These are phyloP conservation scores for Sycophila sp. DNA, from an alignment of 1,140 invertebrate species.

Conservation along the genomic window DNA sequence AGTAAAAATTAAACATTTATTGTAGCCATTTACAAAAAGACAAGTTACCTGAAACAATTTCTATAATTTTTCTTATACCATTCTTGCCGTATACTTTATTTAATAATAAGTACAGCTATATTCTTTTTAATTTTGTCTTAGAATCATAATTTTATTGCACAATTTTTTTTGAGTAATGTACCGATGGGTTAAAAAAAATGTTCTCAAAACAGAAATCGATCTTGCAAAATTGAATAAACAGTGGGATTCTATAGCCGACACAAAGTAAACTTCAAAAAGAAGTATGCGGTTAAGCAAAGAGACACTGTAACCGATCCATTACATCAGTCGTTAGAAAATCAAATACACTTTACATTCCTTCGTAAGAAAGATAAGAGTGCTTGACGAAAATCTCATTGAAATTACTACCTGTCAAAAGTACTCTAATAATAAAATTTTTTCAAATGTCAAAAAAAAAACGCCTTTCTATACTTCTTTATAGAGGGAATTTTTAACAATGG, in stretches of 20 bases:
- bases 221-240: slow-evolving; percentile 1
- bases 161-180: no score
- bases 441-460: no score
- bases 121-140: no score
- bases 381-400: neutral
- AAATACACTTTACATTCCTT: slow-evolving; percentile 8
- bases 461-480: no score
- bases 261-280: neutral
- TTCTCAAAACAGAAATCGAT: slow-evolving; percentile 20
- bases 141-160: no score
- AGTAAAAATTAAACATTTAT: no score
- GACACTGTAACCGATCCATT: slow-evolving; percentile 1
- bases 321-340: slow-evolving; percentile 3
- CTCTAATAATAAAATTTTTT: neutral
- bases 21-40: no score
- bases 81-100: no score
- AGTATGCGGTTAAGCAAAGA: slow-evolving; percentile 2
- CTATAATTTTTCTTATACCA: no score
- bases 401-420: neutral
- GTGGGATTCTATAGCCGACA: neutral
- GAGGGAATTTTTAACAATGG: no score
- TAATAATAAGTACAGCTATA: no score
- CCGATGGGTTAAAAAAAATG: slow-evolving; percentile 14
- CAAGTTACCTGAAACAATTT: no score
- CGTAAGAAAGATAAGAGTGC: neutral